These are phyloP conservation scores for Tuberolachnus salignus DNA, from an alignment of 2,888 invertebrate genomes.

Conservation along the genomic window DNA sequence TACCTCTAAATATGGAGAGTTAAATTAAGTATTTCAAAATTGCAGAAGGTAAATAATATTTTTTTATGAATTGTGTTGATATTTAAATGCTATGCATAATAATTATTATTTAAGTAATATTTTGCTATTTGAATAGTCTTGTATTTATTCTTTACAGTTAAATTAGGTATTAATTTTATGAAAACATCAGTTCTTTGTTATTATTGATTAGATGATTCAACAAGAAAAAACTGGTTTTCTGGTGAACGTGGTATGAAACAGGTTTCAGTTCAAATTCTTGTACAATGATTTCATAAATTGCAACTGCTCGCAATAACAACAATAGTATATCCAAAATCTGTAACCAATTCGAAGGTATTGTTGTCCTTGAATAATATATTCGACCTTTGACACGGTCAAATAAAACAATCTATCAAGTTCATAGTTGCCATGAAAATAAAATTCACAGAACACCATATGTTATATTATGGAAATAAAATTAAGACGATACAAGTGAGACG, in stretches of 20 bases:
- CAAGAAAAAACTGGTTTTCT: slow-evolving; percentile 35
- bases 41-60: too few species aligned
- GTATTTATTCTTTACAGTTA: neutral
- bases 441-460: neutral
- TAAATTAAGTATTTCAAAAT: too few species aligned
- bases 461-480: neutral
- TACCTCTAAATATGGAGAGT: too few species aligned
- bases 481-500: neutral
- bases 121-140: neutral
- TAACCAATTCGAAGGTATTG: slow-evolving; percentile 47
- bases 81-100: too few species aligned
- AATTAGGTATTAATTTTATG: neutral
- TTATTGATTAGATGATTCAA: slow-evolving; percentile 2
- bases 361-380: slow-evolving; percentile 34
- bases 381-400: slow-evolving; percentile 49
- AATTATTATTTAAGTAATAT: too few species aligned
- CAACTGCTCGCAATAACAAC: slow-evolving; percentile 11
- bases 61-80: too few species aligned
- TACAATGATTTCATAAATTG: slow-evolving; percentile 30
- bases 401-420: slow-evolving; percentile 13
- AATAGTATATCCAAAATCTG: slow-evolving; percentile 39
- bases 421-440: slow-evolving; percentile 16
- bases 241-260: slow-evolving; percentile 28
- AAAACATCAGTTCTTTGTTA: slow-evolving; percentile 16
- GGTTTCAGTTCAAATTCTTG: slow-evolving; percentile 34